phyloP scores from a whole-genome alignment of 2,797 vertebrate species.

The Nannoperca australis region DNA sequence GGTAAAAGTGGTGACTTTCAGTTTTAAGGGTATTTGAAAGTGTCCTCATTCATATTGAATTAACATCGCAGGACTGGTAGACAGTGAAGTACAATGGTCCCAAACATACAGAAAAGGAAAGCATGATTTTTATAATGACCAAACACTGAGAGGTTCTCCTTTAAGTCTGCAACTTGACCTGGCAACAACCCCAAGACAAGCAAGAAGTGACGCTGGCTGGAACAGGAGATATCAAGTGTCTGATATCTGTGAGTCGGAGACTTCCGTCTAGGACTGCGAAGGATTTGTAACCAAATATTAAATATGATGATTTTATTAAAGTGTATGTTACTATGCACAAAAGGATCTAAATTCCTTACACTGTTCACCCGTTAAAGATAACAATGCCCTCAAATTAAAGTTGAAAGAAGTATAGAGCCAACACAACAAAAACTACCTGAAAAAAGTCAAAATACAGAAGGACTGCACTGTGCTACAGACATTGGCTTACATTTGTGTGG shows the following conservation, averaged over 20 bases:
- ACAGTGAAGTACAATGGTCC: not conserved
- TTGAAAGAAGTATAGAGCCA: not conserved
- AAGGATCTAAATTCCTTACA: not conserved
- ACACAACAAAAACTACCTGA: not conserved
- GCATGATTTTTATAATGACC: not conserved
- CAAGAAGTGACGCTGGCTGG: not conserved
- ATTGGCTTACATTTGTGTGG: not conserved
- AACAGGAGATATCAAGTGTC: not conserved
- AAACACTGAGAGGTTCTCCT: not conserved
- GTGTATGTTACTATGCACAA: not conserved
- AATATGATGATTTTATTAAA: not conserved
- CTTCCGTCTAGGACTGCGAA: not conserved
- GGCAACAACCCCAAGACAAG: slow-evolving; percentile 17
- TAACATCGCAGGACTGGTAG: not conserved
- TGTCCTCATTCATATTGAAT: not conserved
- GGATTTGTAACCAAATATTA: not conserved
- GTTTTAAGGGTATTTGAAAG: not conserved
- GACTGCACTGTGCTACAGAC: not conserved
- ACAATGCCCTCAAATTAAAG: not conserved
- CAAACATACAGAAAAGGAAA: not conserved
- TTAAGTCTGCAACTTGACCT: not conserved
- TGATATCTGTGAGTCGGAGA: not conserved
- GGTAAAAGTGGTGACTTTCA: not conserved
- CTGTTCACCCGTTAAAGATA: not conserved
- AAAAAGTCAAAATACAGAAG: not conserved